Base-by-base conservation (phyloP, 1,140 invertebrate genomes). In the Drosophila tsacasi region DNA sequence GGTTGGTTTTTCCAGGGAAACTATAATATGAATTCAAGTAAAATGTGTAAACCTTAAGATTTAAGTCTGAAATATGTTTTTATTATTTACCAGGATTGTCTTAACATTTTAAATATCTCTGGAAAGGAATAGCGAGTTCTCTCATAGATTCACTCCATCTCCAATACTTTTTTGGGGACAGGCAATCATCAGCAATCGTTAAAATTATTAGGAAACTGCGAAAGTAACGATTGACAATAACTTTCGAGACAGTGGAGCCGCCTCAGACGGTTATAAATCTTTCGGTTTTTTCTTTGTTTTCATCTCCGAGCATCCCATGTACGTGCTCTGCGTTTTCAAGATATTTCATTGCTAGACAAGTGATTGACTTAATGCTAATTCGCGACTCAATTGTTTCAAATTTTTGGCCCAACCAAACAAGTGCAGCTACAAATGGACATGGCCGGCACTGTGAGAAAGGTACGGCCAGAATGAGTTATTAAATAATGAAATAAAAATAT, bases 301-400 rank as follows among this genome's bases (percentile, higher is more conserved):
- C 27, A 68, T 68, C 63, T 46, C 8, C 12, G 10, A 42, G 39
- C 32, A 21, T 55, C 30, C 50, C 17, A n/a, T 27, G 49, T 61
- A 77, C 75, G 75, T 77, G 75, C 74, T 58, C 63, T 44, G 68
- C 55, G 63, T 79, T 72, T 42, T 49, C 39, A 49, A 64, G 55
- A 72, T 71, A 79, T 72, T 72, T 40, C 65, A 35, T 54, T 54
- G 75, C 75, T 68, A 77, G 74, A 68, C 75, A 59, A 77, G 75
- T 77, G 75, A 77, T 77, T 77, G 75, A 77, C 75, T 77, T 77
- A 77, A 77, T 77, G 75, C 75, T 77, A 77, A 77, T 77, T 77
- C 75, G 75, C 74, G 74, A 77, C 75, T 77, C 74, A 77, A 77
- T 77, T 77, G 75, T 77, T 77, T 77, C 74, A 68, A 77, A 77